Base-by-base conservation (phyloP, 2,888 invertebrate genomes). In the Stenichneumon culpator region DNA sequence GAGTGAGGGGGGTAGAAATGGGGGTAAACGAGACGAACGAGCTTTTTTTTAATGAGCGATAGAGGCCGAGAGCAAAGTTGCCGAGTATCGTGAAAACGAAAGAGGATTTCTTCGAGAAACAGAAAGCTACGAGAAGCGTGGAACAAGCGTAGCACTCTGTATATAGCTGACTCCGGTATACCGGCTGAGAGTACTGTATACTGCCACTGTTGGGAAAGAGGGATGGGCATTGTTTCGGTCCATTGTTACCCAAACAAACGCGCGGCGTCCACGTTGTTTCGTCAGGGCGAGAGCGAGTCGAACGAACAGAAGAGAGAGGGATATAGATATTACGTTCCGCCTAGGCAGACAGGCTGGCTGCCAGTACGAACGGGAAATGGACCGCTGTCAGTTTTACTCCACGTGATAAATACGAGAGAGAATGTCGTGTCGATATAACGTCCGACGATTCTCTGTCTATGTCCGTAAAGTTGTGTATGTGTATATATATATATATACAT, bases 341-440 rank as follows among this genome's bases (percentile, higher is more conserved):
- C 25, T 14, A 90, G 89, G 88, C 91, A 91, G 92, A 92, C 92
- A 91, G 89, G 87, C 86, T 28, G 74, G 74, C 88, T 88, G 90
- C 89, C 91, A 91, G 92, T 91, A 92, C 92, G 90, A 92, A 92
- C 92, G 91, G 93, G 93, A 93, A 93, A 93, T 93, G 92, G 93
- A 93, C 93, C 91, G 91, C 93, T 93, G 93, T 93, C 93, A 93
- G 93, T 92, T 93, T 93, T 93, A 93, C 92, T 91, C 92, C 89
- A 90, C 91, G 90, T 93, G 92, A 93, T 93, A 92, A 93, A 93
- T 93, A 91, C 90, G 88, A 88, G 84, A 86, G 86, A 87, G 86
- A 82, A 87, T 87, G 88, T 82, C 83, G 77, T 73, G 78, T 87
- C 88, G 88, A 89, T 87, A 87, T 80, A 87, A 84, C 86, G 83